Evolutionary conservation across 2,888 invertebrate species (phyloP).

Genomic region (Troides oblongomaculatus): DNA sequence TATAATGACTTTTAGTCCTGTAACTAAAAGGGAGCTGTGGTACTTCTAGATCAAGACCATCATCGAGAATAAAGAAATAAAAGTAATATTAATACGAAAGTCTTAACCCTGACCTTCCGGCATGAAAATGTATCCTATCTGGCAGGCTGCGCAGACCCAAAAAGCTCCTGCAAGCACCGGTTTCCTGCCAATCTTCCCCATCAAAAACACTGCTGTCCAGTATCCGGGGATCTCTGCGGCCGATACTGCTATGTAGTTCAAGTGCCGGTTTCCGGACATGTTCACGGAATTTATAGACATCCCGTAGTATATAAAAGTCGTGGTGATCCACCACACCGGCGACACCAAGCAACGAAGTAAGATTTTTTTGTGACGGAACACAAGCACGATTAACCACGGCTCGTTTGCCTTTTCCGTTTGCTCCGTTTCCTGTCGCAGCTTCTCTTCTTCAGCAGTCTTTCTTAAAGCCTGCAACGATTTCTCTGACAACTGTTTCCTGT

Average conservation of each 20-base stretch:
- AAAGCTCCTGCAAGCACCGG: slow-evolving; percentile 79
- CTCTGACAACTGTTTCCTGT: slow-evolving; percentile 63
- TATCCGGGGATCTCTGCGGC: slow-evolving; percentile 85
- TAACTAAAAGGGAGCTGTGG: too few relatives aligned
- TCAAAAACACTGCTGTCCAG: slow-evolving; percentile 78
- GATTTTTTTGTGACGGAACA: slow-evolving; percentile 65
- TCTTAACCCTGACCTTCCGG: slow-evolving; percentile 60
- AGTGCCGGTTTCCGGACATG: slow-evolving; percentile 81
- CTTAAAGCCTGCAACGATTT: slow-evolving; percentile 48
- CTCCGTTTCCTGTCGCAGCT: slow-evolving; percentile 24
- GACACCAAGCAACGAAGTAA: slow-evolving; percentile 65
- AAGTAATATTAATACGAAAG: too few relatives aligned
- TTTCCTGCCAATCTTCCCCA: slow-evolving; percentile 81
- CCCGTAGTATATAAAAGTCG: slow-evolving; percentile 84
- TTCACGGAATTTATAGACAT: slow-evolving; percentile 83
- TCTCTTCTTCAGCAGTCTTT: slow-evolving; percentile 37
- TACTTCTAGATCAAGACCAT: too few relatives aligned
- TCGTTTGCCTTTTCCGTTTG: slow-evolving; percentile 28
- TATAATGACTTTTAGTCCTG: too few relatives aligned
- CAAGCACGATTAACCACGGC: slow-evolving; percentile 42
- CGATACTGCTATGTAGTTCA: slow-evolving; percentile 82
- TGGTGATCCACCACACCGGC: slow-evolving; percentile 83
- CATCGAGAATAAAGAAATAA: too few relatives aligned
- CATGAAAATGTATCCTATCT: slow-evolving; percentile 77
- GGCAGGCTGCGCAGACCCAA: slow-evolving; percentile 79